phyloP scores from a whole-genome alignment of 2,113 vertebrate genomes.

The Caracal caracal region DNA sequence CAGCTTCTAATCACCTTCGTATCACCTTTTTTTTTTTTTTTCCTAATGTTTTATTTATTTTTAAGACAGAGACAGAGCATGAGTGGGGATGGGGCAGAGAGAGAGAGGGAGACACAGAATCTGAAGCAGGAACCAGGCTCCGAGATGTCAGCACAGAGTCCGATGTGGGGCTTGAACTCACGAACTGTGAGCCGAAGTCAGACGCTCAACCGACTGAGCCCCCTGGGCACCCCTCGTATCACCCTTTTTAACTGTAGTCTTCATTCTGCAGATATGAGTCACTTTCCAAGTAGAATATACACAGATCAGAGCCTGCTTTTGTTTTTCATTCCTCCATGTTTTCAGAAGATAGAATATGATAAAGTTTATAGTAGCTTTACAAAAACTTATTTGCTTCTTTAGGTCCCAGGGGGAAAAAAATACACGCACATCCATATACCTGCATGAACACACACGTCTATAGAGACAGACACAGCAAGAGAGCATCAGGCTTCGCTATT shows the following conservation, averaged over 20 bases:
- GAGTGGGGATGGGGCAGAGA: no score
- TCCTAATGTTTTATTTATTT: no score
- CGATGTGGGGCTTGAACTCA: no score
- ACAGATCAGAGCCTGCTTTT: slow-evolving; percentile 36
- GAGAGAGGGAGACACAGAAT: no score
- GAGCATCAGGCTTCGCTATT: slow-evolving; percentile 55
- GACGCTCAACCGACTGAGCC: no score
- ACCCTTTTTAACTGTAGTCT: slow-evolving; percentile 42
- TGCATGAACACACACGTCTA: background rate
- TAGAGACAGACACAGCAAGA: slow-evolving; percentile 20
- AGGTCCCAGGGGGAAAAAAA: background rate
- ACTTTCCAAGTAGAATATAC: background rate
- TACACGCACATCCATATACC: background rate
- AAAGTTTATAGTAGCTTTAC: background rate
- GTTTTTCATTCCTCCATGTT: background rate
- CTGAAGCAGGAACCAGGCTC: no score
- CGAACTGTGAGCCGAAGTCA: no score
- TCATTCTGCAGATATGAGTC: slow-evolving; percentile 34
- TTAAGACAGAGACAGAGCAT: no score
- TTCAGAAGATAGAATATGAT: slow-evolving; percentile 10
- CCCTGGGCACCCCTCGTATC: background rate
- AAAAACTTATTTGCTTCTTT: slow-evolving; percentile 30
- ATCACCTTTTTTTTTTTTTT: background rate
- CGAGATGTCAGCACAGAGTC: no score
- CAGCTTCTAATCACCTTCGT: background rate